Conservation (phyloP, 2,888 invertebrate species). For the Orchesella flavescens region DNA sequence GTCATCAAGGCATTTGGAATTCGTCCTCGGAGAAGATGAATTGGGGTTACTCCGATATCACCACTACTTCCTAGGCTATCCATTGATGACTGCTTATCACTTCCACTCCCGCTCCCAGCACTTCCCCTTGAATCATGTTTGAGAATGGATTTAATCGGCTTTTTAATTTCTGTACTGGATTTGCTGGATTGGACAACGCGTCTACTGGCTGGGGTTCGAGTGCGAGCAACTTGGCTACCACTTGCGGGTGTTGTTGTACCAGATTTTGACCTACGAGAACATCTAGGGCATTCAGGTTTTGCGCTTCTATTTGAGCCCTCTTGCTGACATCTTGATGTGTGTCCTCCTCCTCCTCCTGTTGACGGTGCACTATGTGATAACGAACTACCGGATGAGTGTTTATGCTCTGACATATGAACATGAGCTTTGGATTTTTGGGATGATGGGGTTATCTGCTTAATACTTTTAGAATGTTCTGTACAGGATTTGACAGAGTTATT, state of each 20-base stretch:
- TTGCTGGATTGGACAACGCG: constrained; percentile 68
- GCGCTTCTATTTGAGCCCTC: constrained; percentile 24
- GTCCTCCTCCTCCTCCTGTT: constrained; percentile 28
- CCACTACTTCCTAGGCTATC: constrained; percentile 70
- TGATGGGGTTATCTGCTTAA: not conserved
- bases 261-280: constrained; percentile 69
- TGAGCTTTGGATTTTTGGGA: constrained; percentile 40
- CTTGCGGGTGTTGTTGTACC: constrained; percentile 68
- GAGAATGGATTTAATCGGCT: constrained; percentile 71
- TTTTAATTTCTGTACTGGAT: constrained; percentile 67
- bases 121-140: constrained; percentile 69
- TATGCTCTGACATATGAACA: constrained; percentile 61
- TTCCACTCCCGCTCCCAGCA: constrained; percentile 69
- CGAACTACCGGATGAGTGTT: constrained; percentile 28
- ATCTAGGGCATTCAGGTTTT: constrained; percentile 69
- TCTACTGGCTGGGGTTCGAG: constrained; percentile 60
- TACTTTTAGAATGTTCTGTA: constrained; percentile 18
- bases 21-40: constrained; percentile 49
- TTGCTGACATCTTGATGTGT: constrained; percentile 42
- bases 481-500: not conserved
- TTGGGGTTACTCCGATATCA: constrained; percentile 57
- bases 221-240: constrained; percentile 56
- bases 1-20: constrained; percentile 61
- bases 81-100: constrained; percentile 71
- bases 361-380: constrained; percentile 4